Conservation (phyloP, 2,797 vertebrate genomes). For the Gymnothorax javanicus region DNA sequence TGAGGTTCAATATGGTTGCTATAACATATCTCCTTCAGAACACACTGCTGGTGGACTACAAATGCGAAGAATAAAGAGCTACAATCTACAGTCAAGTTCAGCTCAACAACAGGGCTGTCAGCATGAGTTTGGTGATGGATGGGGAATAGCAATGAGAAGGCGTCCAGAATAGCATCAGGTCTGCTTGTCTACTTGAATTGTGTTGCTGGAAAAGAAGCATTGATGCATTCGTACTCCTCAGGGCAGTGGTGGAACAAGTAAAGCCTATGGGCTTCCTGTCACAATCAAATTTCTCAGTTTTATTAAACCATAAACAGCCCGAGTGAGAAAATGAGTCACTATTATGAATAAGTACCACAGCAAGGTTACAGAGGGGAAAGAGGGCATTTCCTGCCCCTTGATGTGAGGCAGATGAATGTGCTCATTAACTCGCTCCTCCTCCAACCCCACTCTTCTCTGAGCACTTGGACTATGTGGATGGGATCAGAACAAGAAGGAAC, state of each 20-base stretch:
- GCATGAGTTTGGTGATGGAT: neutral
- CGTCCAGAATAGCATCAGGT: neutral
- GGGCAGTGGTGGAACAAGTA: conserved; percentile 33
- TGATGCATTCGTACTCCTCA: conserved; percentile 15
- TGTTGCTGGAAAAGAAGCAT: conserved; percentile 37
- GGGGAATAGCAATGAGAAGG: neutral
- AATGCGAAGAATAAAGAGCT: neutral
- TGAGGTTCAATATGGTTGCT: neutral
- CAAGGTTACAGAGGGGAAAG: conserved; percentile 31
- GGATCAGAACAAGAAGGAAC: neutral
- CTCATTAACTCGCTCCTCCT: neutral
- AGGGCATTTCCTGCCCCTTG: conserved; percentile 31
- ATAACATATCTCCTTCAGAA: neutral
- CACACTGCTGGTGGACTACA: neutral
- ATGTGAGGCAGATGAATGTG: neutral
- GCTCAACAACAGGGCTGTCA: neutral
- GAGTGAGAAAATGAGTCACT: conserved; percentile 50
- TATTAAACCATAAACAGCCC: conserved; percentile 24
- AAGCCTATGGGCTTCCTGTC: conserved; percentile 29
- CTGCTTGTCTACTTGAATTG: neutral
- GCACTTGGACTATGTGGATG: neutral
- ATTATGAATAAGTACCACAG: conserved; percentile 41
- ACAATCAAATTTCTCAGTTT: conserved; percentile 35
- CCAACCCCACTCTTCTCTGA: neutral
- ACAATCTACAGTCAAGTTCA: neutral